Base-by-base conservation (phyloP, 2,797 vertebrate genomes). In the Galagoides demidoff region DNA sequence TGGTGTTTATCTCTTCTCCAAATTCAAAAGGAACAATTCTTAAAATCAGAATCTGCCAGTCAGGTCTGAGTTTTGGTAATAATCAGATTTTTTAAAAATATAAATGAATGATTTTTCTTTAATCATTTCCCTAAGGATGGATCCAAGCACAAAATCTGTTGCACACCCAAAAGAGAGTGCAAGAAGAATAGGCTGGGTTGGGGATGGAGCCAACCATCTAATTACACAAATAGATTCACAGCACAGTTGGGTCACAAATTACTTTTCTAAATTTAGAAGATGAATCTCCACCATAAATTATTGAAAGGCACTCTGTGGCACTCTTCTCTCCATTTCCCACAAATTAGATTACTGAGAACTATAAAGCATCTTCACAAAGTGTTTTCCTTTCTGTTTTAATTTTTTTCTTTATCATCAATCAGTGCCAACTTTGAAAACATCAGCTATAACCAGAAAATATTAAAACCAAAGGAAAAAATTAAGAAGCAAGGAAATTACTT, bases 191-290 rank as follows among this genome's bases (percentile, higher is more conserved):
- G 73, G 23, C 57, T 90, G 59, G 37, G n/a, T 16, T 95, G 90
- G 43, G 37, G 64, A 81, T 34, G 85, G 52, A 89, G 93, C 92
- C 91, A 93, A 52, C 45, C 64, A 0, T 81, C 94, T 95, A 94
- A 97, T 95, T 94, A 95, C 88, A 93, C 94, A 94, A 95, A 90
- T 89, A 95, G 79, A 92, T 92, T 95, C 95, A 85, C 91, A 92
- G 88, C 89, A 87, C 87, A 92, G 96, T 95, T 92, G 91, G 92
- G 86, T 95, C 87, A 95, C 95, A 97, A 90, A 96, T 93, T 91
- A 92, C 89, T 87, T 89, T 97, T 94, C 97, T 96, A 94, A 97
- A 97, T 63, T 95, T 97, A 94, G 92, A 92, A 83, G 83, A 76
- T 59, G 68, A 87, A 64, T 96, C 96, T 97, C 55, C 16, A 91